Base-by-base conservation (phyloP, 2,797 vertebrate genomes). In the Ambastaia sidthimunki region DNA sequence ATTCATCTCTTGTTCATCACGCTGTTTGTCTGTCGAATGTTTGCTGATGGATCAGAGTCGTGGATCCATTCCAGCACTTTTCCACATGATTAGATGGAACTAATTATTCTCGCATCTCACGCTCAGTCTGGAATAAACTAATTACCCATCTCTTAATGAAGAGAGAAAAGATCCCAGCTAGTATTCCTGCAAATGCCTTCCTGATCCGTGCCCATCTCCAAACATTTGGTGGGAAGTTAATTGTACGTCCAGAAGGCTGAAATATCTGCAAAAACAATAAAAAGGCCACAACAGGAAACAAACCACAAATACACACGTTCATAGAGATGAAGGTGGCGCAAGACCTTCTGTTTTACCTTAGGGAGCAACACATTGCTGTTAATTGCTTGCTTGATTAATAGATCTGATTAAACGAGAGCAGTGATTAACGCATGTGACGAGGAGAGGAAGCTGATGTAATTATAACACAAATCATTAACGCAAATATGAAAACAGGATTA, bases 351-450 rank as follows among this genome's bases (percentile, higher is more conserved):
- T 76, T 85, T 82, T 83, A 80, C 82, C 79, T 73, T 72, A 79
- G 83, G 77, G 78, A 84, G 77, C 70, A 74, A 60, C 83, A 77
- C 81, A 84, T 87, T 81, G 72, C 69, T 81, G 74, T 84, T 89
- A 86, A 88, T 88, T 88, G 80, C 66, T 74, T 78, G 69, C 87
- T 81, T 87, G 85, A 90, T 90, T 85, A 86, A 89, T 87, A 86
- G 81, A 86, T 88, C 74, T 86, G 85, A 84, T 87, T 86, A 86
- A 84, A 82, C 47, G 83, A 85, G 83, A 83, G 57, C 71, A 82
- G 73, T 78, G 85, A 89, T 88, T 86, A 83, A 89, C 86, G 74
- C 60, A 60, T 70, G 72, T 78, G 78, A 85, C 82, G 78, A 84
- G 76, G 68, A 84, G 71, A 60, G 70, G 72, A 54, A 81, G 83